Base-by-base conservation (phyloP, 1,140 invertebrate species). In the Physella acuta region DNA sequence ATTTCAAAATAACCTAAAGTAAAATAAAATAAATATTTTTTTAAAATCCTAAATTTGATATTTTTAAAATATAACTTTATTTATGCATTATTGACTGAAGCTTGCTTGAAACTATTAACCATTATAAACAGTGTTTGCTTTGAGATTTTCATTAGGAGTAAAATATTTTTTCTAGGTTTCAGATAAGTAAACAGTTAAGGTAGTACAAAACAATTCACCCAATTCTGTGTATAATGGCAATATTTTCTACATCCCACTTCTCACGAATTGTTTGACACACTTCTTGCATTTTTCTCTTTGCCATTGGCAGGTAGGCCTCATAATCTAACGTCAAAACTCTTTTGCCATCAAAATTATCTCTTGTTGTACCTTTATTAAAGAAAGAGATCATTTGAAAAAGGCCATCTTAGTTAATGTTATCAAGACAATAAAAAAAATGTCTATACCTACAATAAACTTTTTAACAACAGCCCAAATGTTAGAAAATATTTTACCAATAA, bases 271-370 rank as follows among this genome's bases (percentile, higher is more conserved):
- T 0, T 85, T 73, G 44, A 82, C 94, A 96, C 14, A 97, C 90
- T 73, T 89, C 89, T 69, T 89, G 88, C 88, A 97, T 90, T 75
- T 92, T 89, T 79, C 93, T 93, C 1, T 92, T 73, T 16, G 94
- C 95, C 95, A 98, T 98, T 55, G 89, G 85, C 74, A 93, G 90
- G 85, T 97, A 98, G 0, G 94, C 93, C 88, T 98, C 95, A 87
- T 98, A 98, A 81, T 94, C 91, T 51, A 98, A 86, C 64, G 88
- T 88, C 8, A 91, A 60, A 20, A 98, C 94, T 89, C 89, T 89
- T 87, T 93, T 93, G 28, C 90, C 90, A 71, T 95, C 89, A 87
- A 95, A 96, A 83, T 92, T 91, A 85, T 97, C 90, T 79, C 95
- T 88, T 14, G 95, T 98, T 28, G 92, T 96, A 1, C 95, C 84